Conservation (phyloP, 1,140 invertebrate species). For the Teleopsis dalmanni region DNA sequence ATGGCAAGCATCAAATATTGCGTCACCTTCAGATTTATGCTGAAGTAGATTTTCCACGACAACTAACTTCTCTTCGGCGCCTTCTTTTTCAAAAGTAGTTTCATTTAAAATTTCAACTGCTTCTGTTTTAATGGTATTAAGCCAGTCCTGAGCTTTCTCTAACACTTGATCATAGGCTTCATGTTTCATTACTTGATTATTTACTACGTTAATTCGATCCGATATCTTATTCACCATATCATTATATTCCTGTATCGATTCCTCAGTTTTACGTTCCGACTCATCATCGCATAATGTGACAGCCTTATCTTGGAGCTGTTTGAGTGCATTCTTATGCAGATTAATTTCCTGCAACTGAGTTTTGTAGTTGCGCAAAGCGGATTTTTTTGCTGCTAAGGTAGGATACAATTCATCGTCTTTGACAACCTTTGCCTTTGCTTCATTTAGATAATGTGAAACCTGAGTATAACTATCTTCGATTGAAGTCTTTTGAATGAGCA, state of each 20-base stretch:
- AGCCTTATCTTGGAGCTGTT: constrained; percentile 69
- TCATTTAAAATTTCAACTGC: constrained; percentile 70
- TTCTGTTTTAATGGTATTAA: constrained; percentile 56
- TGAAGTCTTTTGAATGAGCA: constrained; percentile 77
- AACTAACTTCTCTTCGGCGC: constrained; percentile 63
- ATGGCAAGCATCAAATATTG: constrained; percentile 62
- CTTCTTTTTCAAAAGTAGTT: constrained; percentile 62
- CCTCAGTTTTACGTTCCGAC: constrained; percentile 59
- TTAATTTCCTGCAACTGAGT: constrained; percentile 73
- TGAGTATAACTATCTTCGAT: constrained; percentile 84
- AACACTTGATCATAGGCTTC: constrained; percentile 73
- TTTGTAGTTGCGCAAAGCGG: constrained; percentile 67
- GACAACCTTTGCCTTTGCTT: constrained; percentile 61
- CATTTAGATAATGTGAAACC: constrained; percentile 71
- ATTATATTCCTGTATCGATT: constrained; percentile 62
- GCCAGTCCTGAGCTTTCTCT: constrained; percentile 62
- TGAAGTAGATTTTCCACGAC: constrained; percentile 68
- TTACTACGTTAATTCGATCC: constrained; percentile 57
- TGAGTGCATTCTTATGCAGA: constrained; percentile 68
- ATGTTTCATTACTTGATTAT: constrained; percentile 70
- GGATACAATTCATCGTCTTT: constrained; percentile 61
- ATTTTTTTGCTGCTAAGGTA: constrained; percentile 76
- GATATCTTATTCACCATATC: constrained; percentile 59
- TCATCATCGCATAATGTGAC: constrained; percentile 66
- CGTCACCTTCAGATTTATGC: constrained; percentile 65